Percentiles rank a stretch among this genome's conserved stretches.
These are phyloP conservation scores for Mesaphorura yosii DNA, from an alignment of 1,140 invertebrate genomes.

Conservation along the genomic window DNA sequence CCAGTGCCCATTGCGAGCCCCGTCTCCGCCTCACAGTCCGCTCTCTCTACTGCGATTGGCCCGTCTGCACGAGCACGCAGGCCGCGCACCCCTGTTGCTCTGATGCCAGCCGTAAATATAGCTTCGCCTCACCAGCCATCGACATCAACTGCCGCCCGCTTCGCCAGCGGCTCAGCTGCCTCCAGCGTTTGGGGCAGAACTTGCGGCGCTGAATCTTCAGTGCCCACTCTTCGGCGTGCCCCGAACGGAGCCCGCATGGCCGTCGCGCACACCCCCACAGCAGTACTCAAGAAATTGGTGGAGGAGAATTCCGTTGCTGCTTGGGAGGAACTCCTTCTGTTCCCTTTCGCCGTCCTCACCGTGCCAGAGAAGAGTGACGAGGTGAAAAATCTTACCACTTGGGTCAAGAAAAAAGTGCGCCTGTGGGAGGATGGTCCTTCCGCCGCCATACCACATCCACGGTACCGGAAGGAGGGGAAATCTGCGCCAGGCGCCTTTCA, in stretches of 20 bases:
- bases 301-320: neutral
- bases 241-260: constrained; percentile 6
- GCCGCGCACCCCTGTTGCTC: too few relatives aligned
- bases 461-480: neutral
- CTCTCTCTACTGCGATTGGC: too few relatives aligned
- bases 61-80: too few relatives aligned
- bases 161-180: too few relatives aligned
- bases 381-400: constrained; percentile 12
- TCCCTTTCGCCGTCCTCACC: constrained; percentile 2
- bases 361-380: constrained; percentile 2
- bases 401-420: neutral
- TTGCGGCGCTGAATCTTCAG: too few relatives aligned
- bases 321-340: neutral
- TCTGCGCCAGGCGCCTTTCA: neutral
- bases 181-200: too few relatives aligned
- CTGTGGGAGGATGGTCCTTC: neutral
- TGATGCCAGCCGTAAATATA: too few relatives aligned
- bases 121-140: neutral
- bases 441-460: neutral
- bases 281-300: neutral
- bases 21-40: too few relatives aligned
- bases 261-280: neutral
- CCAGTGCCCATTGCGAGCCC: too few relatives aligned
- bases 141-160: too few relatives aligned
- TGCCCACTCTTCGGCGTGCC: neutral